Evolutionary conservation across 2,888 invertebrate genomes (phyloP), one percentile per base, ranked within the genome.

Genomic region (Sphaeridia pumilis): DNA sequence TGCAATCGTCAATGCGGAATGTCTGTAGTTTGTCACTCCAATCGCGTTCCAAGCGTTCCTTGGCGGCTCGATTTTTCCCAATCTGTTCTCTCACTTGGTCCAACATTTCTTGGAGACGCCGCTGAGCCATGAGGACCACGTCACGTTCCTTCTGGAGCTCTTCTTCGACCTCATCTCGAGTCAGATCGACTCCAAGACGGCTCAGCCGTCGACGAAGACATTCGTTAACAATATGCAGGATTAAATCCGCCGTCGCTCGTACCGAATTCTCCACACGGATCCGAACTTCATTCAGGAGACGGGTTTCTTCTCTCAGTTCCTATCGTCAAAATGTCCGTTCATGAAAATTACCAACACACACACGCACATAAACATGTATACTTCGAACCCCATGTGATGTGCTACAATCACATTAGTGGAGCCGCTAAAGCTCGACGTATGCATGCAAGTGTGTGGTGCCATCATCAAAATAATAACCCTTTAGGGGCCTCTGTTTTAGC

Each of bases 21-120:
- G 88, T 79, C 67, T 85, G 80, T 54, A 78, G 77, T 72, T 93
- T 93, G 67, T 92, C 88, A 66, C 88, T 88, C 88, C 89, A 92
- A 69, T 92, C 90, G 67, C 80, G 83, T 71, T 93, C 92, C 54
- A 92, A 74, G 41, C 82, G 78, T 60, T 83, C 79, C 68, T 92
- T 89, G 0, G 84, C 82, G 17, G 84, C 80, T 66, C 84, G 83
- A 67, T 87, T 82, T 63, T 84, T 78, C 26, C 77, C 67, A 67
- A 84, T 73, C 70, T 87, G 85, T 34, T 76, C 74, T 59, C 84
- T 80, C 26, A 86, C 79, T 66, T 81, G 78, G 7, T 28, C 51
- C 4, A 46, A 58, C 47, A 64, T 58, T 31, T 62, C 60, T 22
- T 62, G 59, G 17, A 62, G 50, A 12, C 62, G 55, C 24, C 60